Conservation (phyloP, 2,888 invertebrate species). For the Phymatocera aterrima region DNA sequence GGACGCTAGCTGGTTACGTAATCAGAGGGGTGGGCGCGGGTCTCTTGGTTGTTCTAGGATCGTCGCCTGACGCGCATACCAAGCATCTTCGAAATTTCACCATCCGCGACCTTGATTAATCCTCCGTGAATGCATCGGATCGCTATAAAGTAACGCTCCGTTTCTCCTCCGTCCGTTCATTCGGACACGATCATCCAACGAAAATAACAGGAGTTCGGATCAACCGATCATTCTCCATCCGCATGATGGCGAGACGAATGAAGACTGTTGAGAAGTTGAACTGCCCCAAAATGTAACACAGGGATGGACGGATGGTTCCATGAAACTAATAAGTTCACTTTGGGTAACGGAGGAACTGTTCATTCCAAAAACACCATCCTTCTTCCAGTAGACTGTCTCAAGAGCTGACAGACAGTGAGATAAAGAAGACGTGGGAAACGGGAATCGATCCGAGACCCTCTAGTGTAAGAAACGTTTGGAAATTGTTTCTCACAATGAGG, state of each 20-base stretch:
- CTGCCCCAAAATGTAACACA: not conserved
- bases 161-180: not conserved
- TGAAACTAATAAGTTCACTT: constrained; percentile 14
- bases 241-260: not conserved
- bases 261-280: not conserved
- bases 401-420: constrained; percentile 6
- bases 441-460: not conserved
- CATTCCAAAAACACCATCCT: constrained; percentile 13
- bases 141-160: not conserved
- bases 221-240: not conserved
- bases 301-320: not conserved
- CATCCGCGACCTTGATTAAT: not conserved
- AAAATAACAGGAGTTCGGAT: not conserved
- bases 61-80: constrained; percentile 27
- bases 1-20: constrained; percentile 39
- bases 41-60: constrained; percentile 24
- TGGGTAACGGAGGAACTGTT: constrained; percentile 23
- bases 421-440: constrained; percentile 20
- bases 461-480: not conserved
- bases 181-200: not conserved
- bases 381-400: not conserved
- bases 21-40: constrained; percentile 5
- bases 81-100: not conserved
- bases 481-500: not conserved
- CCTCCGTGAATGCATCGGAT: not conserved